Percentiles rank a stretch among this genome's conserved stretches.
Conservation (phyloP, 2,797 vertebrate species). For the Odontamblyopus rebecca region DNA sequence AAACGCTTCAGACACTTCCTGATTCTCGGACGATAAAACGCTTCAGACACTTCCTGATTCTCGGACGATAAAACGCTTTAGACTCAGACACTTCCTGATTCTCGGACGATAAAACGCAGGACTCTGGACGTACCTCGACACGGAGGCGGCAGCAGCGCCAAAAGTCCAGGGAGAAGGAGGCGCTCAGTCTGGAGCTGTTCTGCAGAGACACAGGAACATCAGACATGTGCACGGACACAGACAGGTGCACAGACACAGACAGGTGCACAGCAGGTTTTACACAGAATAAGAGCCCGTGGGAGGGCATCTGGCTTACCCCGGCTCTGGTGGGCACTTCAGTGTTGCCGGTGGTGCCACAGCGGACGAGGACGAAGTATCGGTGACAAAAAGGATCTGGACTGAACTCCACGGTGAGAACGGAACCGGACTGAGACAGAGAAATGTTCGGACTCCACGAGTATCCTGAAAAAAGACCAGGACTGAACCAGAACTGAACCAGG, state of each 20-base stretch:
- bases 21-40: neutral
- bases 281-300: neutral
- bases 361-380: slow-evolving; percentile 46
- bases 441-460: slow-evolving; percentile 71
- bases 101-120: neutral
- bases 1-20: too few species aligned
- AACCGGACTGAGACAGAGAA: slow-evolving; percentile 18
- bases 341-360: neutral
- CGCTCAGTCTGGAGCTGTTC: slow-evolving; percentile 37
- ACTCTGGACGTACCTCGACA: slow-evolving; percentile 37
- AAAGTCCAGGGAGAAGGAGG: slow-evolving; percentile 45
- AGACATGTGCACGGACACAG: too few species aligned
- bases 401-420: slow-evolving; percentile 57
- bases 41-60: too few species aligned
- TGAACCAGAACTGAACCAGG: too few species aligned
- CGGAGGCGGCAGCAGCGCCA: slow-evolving; percentile 72
- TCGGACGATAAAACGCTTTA: neutral
- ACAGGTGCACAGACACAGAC: too few species aligned
- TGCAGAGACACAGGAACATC: slow-evolving; percentile 32
- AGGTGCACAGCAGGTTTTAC: too few species aligned
- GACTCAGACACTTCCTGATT: too few species aligned
- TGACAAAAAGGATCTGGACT: slow-evolving; percentile 40
- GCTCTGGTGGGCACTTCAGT: neutral
- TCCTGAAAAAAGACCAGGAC: slow-evolving; percentile 50
- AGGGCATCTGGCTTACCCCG: neutral